phyloP scores from a whole-genome alignment of 2,113 vertebrate species.

The Phocoena sinus region DNA sequence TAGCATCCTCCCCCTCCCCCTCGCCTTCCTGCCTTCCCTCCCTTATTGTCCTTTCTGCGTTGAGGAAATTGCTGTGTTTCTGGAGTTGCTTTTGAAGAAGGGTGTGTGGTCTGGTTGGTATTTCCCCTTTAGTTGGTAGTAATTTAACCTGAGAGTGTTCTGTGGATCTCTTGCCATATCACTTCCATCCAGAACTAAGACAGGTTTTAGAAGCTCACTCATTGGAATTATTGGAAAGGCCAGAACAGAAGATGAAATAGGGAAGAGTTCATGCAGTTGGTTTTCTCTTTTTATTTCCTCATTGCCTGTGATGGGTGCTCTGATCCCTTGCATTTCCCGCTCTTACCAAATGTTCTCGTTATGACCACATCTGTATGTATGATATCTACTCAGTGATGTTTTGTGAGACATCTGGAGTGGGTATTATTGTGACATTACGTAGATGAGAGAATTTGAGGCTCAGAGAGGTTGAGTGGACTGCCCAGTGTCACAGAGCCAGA shows the following conservation, averaged over 20 bases:
- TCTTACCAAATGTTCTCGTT: neutral
- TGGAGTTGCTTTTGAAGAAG: neutral
- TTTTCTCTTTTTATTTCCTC: neutral
- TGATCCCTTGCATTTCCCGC: neutral
- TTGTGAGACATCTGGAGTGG: neutral
- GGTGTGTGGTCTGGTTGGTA: neutral
- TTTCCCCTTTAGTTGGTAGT: neutral
- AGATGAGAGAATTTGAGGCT: neutral
- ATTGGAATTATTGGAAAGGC: neutral
- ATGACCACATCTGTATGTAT: neutral
- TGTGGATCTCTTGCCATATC: neutral
- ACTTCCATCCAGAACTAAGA: neutral
- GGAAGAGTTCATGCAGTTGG: neutral
- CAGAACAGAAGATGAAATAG: neutral
- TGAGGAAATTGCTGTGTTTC: neutral
- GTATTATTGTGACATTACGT: too few species aligned
- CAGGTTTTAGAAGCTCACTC: neutral
- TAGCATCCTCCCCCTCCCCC: fast-evolving
- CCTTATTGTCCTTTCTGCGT: neutral
- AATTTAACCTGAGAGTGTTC: neutral
- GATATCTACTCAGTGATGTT: neutral
- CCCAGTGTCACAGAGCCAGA: neutral
- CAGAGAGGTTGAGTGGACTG: neutral
- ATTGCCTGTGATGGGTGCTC: neutral
- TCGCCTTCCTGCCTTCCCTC: fast-evolving